These are phyloP conservation scores for Caenorhabditis doughertyi DNA, from an alignment of 2,888 invertebrate genomes.

Conservation along the genomic window DNA sequence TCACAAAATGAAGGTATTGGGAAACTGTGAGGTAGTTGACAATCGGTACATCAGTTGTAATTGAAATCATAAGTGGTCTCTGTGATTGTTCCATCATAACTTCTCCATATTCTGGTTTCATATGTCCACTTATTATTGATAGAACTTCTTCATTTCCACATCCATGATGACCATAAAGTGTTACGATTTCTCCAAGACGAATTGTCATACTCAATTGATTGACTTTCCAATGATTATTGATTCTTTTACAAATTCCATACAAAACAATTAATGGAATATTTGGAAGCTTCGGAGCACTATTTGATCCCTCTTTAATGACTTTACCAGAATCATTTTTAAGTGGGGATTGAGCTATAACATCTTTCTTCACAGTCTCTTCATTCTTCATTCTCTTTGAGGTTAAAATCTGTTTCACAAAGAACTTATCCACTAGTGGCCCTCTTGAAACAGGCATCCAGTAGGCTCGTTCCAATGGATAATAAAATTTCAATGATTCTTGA, in stretches of 20 bases:
- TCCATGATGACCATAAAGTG: constrained; percentile 51
- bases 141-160: constrained; percentile 52
- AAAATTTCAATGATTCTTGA: constrained; percentile 18
- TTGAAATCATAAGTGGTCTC: constrained; percentile 18
- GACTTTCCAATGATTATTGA: constrained; percentile 37
- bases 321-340: background rate
- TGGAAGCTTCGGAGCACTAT: background rate
- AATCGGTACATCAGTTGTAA: constrained; percentile 28
- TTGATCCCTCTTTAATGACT: background rate
- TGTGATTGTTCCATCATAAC: constrained; percentile 27
- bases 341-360: background rate
- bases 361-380: background rate
- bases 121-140: constrained; percentile 28
- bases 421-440: constrained; percentile 13
- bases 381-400: background rate
- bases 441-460: constrained; percentile 42
- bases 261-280: constrained; percentile 24
- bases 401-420: constrained; percentile 13
- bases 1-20: constrained; percentile 24
- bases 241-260: constrained; percentile 44
- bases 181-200: constrained; percentile 34
- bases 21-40: constrained; percentile 45
- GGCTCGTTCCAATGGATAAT: constrained; percentile 27
- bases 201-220: constrained; percentile 30
- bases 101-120: constrained; percentile 47